A percentile compares a stretch with the other conserved stretches of the same genome.
phyloP scores from a whole-genome alignment of 2,888 invertebrate genomes.

The Euproctis similis region DNA sequence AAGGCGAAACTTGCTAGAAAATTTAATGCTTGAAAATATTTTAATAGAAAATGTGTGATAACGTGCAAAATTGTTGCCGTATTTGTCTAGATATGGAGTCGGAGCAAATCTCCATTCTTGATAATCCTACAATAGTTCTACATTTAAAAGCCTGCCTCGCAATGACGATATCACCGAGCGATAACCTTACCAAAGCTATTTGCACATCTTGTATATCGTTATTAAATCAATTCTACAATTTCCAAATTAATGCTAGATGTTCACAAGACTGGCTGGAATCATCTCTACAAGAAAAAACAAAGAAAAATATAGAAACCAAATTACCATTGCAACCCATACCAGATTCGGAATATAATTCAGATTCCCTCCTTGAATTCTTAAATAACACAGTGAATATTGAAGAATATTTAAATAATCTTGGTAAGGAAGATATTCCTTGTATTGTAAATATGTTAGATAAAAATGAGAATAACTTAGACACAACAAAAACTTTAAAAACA shows the following conservation, averaged over 20 bases:
- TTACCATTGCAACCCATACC: constrained; percentile 57
- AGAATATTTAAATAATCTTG: constrained; percentile 59
- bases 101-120: constrained; percentile 52
- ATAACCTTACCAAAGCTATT: constrained; percentile 54
- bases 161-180: constrained; percentile 40
- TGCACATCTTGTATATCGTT: constrained; percentile 57
- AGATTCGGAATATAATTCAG: constrained; percentile 67
- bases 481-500: constrained; percentile 32
- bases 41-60: constrained; percentile 50
- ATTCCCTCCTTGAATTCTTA: constrained; percentile 63
- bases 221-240: constrained; percentile 59
- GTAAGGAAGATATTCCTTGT: constrained; percentile 65
- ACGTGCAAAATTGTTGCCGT: constrained; percentile 52
- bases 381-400: constrained; percentile 67
- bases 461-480: constrained; percentile 42
- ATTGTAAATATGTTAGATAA: constrained; percentile 62
- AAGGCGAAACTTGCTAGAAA: too few species aligned
- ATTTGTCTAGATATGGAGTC: constrained; percentile 57
- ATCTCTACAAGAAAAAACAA: constrained; percentile 42
- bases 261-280: constrained; percentile 67
- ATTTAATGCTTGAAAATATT: too few species aligned
- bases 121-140: constrained; percentile 48
- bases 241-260: constrained; percentile 60
- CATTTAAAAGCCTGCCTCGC: constrained; percentile 61
- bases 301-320: constrained; percentile 47